These are phyloP conservation scores for Arctopsyche grandis DNA, from an alignment of 1,140 invertebrate genomes.

Conservation along the genomic window DNA sequence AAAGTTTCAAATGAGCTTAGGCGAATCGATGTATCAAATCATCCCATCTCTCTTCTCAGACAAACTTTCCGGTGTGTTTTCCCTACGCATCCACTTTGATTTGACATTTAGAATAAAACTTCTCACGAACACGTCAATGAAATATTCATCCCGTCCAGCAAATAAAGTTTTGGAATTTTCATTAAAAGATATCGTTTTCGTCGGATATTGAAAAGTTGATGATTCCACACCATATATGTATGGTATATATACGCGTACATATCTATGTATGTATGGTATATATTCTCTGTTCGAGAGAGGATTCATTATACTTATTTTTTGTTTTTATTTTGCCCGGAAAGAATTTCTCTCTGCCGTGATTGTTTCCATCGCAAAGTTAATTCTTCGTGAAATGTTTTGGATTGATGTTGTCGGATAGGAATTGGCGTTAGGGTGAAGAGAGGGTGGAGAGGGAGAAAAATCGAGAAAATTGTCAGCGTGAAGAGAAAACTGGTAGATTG, in stretches of 20 bases:
- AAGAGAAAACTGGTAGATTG: slow-evolving; percentile 10
- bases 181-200: no score
- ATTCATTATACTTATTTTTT: background rate
- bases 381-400: slow-evolving; percentile 39
- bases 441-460: background rate
- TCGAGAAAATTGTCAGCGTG: slow-evolving; percentile 34
- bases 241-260: background rate
- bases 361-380: slow-evolving; percentile 27
- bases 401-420: slow-evolving; percentile 35
- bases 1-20: no score
- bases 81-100: no score
- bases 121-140: no score
- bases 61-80: no score
- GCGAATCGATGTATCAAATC: no score
- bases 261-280: background rate
- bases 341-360: slow-evolving; percentile 26
- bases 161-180: no score
- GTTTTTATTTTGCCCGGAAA: background rate
- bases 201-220: no score
- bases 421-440: slow-evolving; percentile 12
- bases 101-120: no score
- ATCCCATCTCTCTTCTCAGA: no score
- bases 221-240: background rate
- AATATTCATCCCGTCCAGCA: no score
- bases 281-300: background rate